Base-by-base conservation (phyloP, 2,888 invertebrate genomes). In the Drosophila lacicola region DNA sequence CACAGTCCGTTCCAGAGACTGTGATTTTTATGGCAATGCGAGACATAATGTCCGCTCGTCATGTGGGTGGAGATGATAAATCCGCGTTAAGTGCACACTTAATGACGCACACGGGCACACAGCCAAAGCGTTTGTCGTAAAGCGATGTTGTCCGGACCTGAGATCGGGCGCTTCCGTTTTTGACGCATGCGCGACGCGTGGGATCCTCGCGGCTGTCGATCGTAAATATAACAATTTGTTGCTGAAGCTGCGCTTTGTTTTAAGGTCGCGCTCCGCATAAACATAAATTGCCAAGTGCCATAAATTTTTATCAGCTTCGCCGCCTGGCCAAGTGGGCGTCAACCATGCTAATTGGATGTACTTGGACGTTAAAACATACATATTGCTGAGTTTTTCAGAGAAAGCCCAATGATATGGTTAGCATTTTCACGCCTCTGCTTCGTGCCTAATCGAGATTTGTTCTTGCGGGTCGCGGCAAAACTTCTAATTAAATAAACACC, bases 31-130 rank as follows among this genome's bases (percentile, higher is more conserved):
- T 66, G 70, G 37, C 44, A 33, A 19, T 47, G 29, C 10, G 36
- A 11, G 33, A 14, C 45, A 19, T 71, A 57, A 60, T 51, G 39
- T 11, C 4, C 53, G 56, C 34, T 57, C 60, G 29, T 67, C 5
- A 57, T 67, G 78, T 90, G 80, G 90, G 88, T 78, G 89, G 66
- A 78, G 83, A 88, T 87, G 81, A 90, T 90, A 90, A 90, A 89
- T 90, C 89, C 82, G 80, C 70, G 80, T 90, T 90, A 90, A 90
- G 88, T 89, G 88, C 78, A 70, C 82, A 80, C 78, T 90, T 90
- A 90, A 88, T 77, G 82, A 80, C 71, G 64, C 70, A 46, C 36
- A 25, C 33, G 8, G 29, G 29, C 29, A 37, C 54, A 9, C 44
- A 17, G 13, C 17, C 45, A 45, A 33, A 19, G 14, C 37, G 56